Base-by-base conservation (phyloP, 2,113 vertebrate species). In the Elachura formosa region DNA sequence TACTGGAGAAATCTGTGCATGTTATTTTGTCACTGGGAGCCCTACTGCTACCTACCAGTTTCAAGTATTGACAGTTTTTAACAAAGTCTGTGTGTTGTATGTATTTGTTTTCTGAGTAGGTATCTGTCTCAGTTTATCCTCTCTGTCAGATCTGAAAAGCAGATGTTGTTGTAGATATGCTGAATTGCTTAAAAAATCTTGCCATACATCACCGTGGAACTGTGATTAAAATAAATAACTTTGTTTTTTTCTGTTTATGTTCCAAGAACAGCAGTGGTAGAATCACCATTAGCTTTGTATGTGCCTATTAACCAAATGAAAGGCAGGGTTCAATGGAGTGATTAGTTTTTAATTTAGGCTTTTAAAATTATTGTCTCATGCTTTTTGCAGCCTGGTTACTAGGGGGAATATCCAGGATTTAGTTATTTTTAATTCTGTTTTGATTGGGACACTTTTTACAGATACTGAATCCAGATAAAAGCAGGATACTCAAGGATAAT, bases 341-440 rank as follows among this genome's bases (percentile, higher is more conserved):
- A 95, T 95, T 90, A 96, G 74, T 91, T 96, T 94, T 96, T 84
- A 89, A 87, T 96, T 95, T 93, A 89, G 87, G 81, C 91, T 91
- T 89, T 92, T 81, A 94, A 90, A 90, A 80, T 83, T 92, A 92
- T 94, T 91, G 87, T 93, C 66, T 91, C 46, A 43, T 83, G 66
- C 17, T 76, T 90, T 94, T 92, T 93, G 71, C 62, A 85, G 66
- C 84, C 74, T 87, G 17, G 75, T 84, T 87, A 90, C 84, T 87
- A 71, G 79, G 58, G 49, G 66, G 29, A 87, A 79, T 82, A 94
- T 79, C 77, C 66, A 87, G 89, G 91, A 82, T 93, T 94, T 92
- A 83, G 82, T 80, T 96, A 87, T 93, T 95, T 96, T 94, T 94
- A 93, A 94, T 95, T 93, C 85, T 73, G 0, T 77, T 89, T 93